Conservation (phyloP, 2,113 vertebrate genomes). For the Natator depressus region DNA sequence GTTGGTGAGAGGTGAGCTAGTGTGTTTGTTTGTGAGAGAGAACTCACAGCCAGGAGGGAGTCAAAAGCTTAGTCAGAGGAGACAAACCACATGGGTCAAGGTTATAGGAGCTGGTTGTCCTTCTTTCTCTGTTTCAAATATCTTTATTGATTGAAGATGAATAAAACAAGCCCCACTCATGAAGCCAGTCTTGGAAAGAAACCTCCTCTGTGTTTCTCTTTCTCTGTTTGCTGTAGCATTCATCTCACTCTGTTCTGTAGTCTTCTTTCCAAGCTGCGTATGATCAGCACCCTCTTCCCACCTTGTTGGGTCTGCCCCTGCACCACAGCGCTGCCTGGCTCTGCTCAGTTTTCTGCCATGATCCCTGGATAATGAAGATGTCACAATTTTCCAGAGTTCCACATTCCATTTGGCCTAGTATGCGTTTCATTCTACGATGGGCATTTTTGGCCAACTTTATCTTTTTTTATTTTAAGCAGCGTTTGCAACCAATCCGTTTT, state of each 20-base stretch:
- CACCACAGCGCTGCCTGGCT: not conserved
- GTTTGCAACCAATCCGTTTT: not conserved
- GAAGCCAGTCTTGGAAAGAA: not conserved
- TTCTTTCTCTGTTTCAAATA: not conserved
- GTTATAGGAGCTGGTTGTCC: not conserved
- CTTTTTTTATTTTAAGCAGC: not conserved
- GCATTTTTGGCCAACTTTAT: not conserved
- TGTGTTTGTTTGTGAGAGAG: not conserved
- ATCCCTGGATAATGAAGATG: not conserved
- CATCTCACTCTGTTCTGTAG: not conserved
- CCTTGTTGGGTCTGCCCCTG: not conserved
- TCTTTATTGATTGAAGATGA: not conserved
- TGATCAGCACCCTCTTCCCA: not conserved
- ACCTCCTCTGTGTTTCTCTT: not conserved
- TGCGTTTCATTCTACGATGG: not conserved
- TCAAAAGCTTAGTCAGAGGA: not conserved
- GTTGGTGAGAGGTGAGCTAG: not conserved
- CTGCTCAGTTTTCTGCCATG: not conserved
- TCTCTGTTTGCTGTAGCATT: not conserved
- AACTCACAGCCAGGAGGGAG: not conserved
- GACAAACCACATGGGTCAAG: not conserved
- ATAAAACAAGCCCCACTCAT: not conserved
- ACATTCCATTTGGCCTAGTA: not conserved
- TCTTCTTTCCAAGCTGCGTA: not conserved
- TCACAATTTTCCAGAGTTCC: not conserved